Conservation (phyloP, 2,113 vertebrate species). For the Tachysurus vachellii region DNA sequence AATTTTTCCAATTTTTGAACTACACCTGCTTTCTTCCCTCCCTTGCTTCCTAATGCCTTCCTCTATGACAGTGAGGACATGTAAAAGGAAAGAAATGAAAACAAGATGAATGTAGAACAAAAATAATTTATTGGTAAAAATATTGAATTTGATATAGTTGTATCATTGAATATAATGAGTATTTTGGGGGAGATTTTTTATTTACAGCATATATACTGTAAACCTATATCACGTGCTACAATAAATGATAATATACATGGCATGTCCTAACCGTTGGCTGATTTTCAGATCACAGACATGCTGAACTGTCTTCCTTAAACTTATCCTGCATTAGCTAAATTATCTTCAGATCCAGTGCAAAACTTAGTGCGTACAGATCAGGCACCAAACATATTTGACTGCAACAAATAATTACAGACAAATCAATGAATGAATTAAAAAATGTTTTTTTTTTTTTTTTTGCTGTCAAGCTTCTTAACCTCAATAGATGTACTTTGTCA, state of each 20-base stretch:
- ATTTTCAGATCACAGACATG: not conserved
- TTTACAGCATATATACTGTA: not conserved
- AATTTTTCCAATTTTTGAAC: not conserved
- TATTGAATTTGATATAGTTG: not conserved
- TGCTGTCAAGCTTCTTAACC: not conserved
- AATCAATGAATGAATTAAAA: no score
- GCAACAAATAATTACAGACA: no score
- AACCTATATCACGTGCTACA: not conserved
- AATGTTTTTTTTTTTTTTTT: no score
- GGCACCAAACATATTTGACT: not conserved
- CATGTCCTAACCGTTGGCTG: not conserved
- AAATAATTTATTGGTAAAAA: not conserved
- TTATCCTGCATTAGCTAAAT: no score
- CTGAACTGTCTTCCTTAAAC: no score
- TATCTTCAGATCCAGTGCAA: no score
- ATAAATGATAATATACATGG: not conserved
- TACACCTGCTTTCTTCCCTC: not conserved
- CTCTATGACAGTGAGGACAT: not conserved
- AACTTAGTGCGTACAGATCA: not conserved
- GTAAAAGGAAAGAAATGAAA: not conserved
- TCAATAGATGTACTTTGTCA: not conserved
- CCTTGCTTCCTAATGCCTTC: no score
- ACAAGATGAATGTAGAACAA: not conserved
- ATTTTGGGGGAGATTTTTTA: not conserved
- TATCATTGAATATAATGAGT: not conserved